Evolutionary conservation across 2,797 vertebrate species (phyloP).

Genomic region (Malurus leucopterus): DNA sequence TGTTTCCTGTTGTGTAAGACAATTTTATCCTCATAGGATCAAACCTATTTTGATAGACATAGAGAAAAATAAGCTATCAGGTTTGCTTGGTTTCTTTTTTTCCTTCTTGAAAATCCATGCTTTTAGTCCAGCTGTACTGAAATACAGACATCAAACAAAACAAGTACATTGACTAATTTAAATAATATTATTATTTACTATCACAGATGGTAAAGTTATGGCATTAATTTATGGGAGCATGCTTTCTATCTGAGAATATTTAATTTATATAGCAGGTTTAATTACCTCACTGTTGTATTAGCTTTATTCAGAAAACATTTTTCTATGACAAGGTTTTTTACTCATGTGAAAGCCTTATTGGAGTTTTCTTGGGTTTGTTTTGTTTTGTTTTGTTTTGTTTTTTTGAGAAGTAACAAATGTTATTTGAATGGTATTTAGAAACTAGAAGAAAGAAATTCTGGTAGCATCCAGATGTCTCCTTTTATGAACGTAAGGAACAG

Average conservation of each 20-base stretch:
- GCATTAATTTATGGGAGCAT: background rate
- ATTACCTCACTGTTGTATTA: background rate
- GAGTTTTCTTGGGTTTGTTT: background rate
- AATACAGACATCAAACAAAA: background rate
- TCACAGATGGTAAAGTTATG: background rate
- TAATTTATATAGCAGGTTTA: background rate
- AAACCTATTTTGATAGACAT: background rate
- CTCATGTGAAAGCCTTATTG: background rate
- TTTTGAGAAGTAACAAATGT: background rate
- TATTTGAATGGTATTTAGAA: background rate
- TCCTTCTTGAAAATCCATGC: background rate
- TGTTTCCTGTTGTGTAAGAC: background rate
- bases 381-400: background rate
- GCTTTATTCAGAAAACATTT: background rate
- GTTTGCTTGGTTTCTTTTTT: background rate
- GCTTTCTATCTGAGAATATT: background rate
- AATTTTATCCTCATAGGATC: background rate
- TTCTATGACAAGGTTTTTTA: background rate
- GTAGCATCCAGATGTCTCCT: background rate
- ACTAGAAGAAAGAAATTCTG: background rate
- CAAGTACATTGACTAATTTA: background rate
- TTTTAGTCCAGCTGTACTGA: background rate
- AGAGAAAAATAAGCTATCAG: background rate
- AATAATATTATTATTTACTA: background rate
- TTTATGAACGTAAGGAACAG: background rate